Conservation (phyloP, 1,140 invertebrate species). For the Ceratina australensis region DNA sequence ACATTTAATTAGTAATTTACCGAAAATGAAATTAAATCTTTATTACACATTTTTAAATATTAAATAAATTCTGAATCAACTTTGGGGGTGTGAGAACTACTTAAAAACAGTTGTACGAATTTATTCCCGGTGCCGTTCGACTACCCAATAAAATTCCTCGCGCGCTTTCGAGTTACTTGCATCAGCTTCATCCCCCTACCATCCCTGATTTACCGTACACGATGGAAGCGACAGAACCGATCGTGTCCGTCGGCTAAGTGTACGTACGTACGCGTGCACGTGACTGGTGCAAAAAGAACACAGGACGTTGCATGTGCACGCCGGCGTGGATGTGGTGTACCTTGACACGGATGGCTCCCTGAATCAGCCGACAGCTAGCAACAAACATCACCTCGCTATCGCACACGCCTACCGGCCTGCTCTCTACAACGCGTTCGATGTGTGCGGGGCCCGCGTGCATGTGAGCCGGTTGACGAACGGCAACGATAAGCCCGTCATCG, state of each 20-base stretch:
- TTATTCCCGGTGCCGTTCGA: no score
- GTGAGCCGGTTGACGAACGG: slow-evolving; percentile 43
- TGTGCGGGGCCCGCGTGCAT: slow-evolving; percentile 15
- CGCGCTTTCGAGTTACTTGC: not conserved
- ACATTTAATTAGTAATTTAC: no score
- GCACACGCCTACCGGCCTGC: slow-evolving; percentile 75
- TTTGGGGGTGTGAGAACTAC: no score
- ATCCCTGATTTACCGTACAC: not conserved
- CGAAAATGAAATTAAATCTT: no score
- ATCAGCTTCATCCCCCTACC: not conserved
- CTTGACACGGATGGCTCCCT: slow-evolving; percentile 80
- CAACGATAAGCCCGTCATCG: slow-evolving; percentile 71
- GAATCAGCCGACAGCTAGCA: slow-evolving; percentile 77
- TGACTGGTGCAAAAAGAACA: slow-evolving; percentile 69
- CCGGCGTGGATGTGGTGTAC: slow-evolving; percentile 77
- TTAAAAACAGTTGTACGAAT: not conserved
- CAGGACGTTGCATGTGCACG: slow-evolving; percentile 75
- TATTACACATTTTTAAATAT: no score
- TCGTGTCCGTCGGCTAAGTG: not conserved
- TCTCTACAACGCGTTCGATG: not conserved
- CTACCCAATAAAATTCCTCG: not conserved
- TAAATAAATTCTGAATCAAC: no score
- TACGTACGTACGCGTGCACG: slow-evolving; percentile 44
- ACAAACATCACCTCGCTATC: slow-evolving; percentile 76
- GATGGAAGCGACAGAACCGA: not conserved